phyloP scores from a whole-genome alignment of 1,140 invertebrate genomes.

The Saxidomus purpurata region DNA sequence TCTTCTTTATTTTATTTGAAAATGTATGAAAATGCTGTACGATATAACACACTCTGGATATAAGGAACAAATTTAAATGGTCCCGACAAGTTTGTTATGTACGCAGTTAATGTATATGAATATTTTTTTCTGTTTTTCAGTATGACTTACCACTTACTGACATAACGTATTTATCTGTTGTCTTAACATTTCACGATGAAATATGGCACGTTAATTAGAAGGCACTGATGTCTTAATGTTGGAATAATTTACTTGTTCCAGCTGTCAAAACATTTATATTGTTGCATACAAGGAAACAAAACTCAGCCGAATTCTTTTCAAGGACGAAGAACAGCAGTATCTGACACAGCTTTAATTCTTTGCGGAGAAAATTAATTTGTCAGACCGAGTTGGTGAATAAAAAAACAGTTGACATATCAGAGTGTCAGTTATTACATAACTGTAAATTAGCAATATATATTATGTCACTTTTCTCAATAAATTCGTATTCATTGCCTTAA shows the following conservation, averaged over 20 bases:
- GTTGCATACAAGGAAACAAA: constrained; percentile 4
- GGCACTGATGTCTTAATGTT: constrained; percentile 1
- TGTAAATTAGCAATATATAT: neutral
- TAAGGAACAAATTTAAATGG: no score
- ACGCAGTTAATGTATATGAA: no score
- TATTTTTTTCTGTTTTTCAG: no score
- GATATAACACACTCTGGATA: no score
- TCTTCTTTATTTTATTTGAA: no score
- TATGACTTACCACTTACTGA: neutral
- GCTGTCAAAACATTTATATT: constrained; percentile 16
- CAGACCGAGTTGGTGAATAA: neutral
- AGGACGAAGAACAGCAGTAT: neutral
- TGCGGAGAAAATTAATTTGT: constrained; percentile 2
- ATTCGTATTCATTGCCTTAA: neutral
- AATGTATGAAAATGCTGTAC: no score
- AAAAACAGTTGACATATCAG: neutral
- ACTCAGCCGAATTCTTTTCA: neutral
- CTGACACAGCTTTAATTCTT: neutral
- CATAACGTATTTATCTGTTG: neutral
- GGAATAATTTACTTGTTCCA: constrained; percentile 1
- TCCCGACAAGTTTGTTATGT: no score
- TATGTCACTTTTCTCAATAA: neutral
- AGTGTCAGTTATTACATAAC: neutral
- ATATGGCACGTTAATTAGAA: neutral
- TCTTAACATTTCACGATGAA: neutral